These are phyloP conservation scores for Stegodyphus mimosarum DNA, from an alignment of 1,140 invertebrate genomes.

Conservation along the genomic window DNA sequence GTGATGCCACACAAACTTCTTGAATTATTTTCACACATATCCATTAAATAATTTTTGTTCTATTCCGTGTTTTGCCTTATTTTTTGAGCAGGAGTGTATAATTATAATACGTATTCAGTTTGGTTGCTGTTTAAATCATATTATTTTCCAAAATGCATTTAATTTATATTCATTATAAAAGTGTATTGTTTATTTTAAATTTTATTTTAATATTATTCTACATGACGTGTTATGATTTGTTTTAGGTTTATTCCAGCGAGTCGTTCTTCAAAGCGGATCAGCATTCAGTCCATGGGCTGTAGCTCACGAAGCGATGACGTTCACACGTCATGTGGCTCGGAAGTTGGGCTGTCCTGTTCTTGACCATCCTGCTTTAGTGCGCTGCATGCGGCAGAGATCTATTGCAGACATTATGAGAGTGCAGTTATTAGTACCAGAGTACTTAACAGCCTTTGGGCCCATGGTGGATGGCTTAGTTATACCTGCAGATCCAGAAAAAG, in stretches of 20 bases:
- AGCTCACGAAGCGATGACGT: constrained; percentile 72
- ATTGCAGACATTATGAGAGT: constrained; percentile 71
- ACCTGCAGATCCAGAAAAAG: constrained; percentile 70
- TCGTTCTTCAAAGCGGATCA: constrained; percentile 66
- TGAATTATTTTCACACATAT: too few relatives aligned
- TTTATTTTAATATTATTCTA: neutral
- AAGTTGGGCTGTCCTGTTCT: constrained; percentile 65
- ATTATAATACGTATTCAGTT: too few relatives aligned
- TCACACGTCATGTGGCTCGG: constrained; percentile 74
- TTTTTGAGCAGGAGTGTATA: too few relatives aligned
- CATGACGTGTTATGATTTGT: constrained; percentile 65
- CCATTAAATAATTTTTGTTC: too few relatives aligned
- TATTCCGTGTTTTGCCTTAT: too few relatives aligned
- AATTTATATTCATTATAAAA: too few relatives aligned
- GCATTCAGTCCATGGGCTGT: constrained; percentile 66
- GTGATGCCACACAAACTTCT: too few relatives aligned
- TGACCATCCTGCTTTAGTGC: constrained; percentile 78
- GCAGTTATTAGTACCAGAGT: constrained; percentile 82
- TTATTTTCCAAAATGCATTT: too few relatives aligned
- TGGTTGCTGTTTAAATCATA: too few relatives aligned
- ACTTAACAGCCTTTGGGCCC: constrained; percentile 87
- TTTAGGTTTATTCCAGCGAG: constrained; percentile 65
- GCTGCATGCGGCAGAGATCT: constrained; percentile 83
- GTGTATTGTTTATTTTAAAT: too few relatives aligned
- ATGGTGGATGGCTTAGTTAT: constrained; percentile 80